phyloP scores from a whole-genome alignment of 2,888 invertebrate genomes.

The Drosophila kanekoi region DNA sequence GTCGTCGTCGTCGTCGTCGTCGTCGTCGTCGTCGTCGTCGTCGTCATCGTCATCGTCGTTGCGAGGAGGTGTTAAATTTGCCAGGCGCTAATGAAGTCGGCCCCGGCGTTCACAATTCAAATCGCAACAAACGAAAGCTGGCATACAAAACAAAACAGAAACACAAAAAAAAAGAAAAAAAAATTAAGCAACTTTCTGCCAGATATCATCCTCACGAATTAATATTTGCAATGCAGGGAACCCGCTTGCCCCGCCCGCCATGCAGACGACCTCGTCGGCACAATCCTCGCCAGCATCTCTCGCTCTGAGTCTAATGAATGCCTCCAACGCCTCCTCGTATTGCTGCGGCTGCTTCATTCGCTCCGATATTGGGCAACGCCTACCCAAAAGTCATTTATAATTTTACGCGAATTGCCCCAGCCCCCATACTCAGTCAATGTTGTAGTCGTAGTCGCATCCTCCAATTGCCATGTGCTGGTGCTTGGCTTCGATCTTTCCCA shows the following conservation, averaged over 20 bases:
- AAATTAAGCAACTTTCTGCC: slow-evolving; percentile 40
- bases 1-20: no score
- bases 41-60: slow-evolving; percentile 30
- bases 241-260: background rate
- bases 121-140: slow-evolving; percentile 37
- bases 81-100: slow-evolving; percentile 69
- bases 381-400: slow-evolving; percentile 73
- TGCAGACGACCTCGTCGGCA: background rate
- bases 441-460: slow-evolving; percentile 35
- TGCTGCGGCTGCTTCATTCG: slow-evolving; percentile 59
- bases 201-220: slow-evolving; percentile 66
- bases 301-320: slow-evolving; percentile 66
- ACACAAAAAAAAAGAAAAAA: slow-evolving; percentile 1
- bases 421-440: slow-evolving; percentile 24
- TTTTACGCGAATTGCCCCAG: slow-evolving; percentile 64
- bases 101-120: slow-evolving; percentile 43
- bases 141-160: slow-evolving; percentile 1
- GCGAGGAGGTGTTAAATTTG: slow-evolving; percentile 69
- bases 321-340: slow-evolving; percentile 59
- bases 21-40: slow-evolving; percentile 52
- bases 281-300: slow-evolving; percentile 36
- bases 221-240: slow-evolving; percentile 57
- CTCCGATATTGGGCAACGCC: slow-evolving; percentile 73
- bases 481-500: slow-evolving; percentile 32
- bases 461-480: slow-evolving; percentile 25